Conservation (phyloP, 2,113 vertebrate species). For the Apaloderma vittatum region DNA sequence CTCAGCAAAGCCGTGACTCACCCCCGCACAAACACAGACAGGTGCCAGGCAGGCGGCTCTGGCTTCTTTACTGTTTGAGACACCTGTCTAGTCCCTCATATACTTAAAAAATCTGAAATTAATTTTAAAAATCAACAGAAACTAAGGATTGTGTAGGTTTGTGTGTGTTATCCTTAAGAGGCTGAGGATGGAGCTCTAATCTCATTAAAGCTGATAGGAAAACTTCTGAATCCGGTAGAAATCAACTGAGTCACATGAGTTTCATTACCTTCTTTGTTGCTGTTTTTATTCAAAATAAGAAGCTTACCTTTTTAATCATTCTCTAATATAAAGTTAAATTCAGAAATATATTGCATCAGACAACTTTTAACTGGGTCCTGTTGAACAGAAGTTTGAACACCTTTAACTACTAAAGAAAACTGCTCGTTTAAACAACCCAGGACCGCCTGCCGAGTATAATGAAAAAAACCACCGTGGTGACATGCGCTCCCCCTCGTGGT, state of each 20-base stretch:
- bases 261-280: not conserved
- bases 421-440: not conserved
- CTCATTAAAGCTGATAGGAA: not conserved
- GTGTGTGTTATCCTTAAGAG: not conserved
- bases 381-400: not conserved
- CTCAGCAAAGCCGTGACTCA: too few species aligned
- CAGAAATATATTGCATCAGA: not conserved
- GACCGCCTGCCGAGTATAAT: accelerated
- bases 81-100: too few species aligned
- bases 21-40: too few species aligned
- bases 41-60: too few species aligned
- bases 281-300: not conserved
- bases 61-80: too few species aligned
- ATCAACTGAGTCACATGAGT: not conserved
- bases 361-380: not conserved
- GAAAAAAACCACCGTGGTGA: not conserved
- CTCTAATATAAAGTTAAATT: not conserved
- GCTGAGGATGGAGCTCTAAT: not conserved
- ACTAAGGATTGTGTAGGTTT: not conserved
- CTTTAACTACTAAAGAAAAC: not conserved
- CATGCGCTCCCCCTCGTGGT: not conserved
- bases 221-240: not conserved
- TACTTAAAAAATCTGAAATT: not conserved
- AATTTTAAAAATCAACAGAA: not conserved
- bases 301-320: not conserved